phyloP scores from a whole-genome alignment of 2,113 vertebrate species.

The Tringa solitaria region DNA sequence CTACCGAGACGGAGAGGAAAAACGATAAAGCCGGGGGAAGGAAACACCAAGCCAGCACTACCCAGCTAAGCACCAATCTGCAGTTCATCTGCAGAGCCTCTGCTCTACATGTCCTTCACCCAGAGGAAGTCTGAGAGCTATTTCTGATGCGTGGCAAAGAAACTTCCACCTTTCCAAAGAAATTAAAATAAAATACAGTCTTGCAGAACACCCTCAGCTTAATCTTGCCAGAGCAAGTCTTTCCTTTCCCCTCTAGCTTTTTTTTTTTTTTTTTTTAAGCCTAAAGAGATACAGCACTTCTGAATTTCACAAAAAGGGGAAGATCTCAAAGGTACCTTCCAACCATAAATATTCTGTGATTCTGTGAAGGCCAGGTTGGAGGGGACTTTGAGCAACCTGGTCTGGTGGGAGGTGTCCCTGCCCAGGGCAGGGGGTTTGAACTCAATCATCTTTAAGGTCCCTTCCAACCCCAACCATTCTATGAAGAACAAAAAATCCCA shows the following conservation, averaged over 20 bases:
- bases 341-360: no score
- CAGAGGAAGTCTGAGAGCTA: constrained; percentile 21
- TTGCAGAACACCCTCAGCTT: neutral
- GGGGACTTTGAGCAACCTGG: no score
- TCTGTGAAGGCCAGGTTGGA: no score
- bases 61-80: rapidly evolving
- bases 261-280: neutral
- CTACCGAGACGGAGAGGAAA: neutral
- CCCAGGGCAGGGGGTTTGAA: no score
- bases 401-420: no score
- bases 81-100: neutral
- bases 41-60: neutral
- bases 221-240: constrained; percentile 12
- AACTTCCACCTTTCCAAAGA: constrained; percentile 17
- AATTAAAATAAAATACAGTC: constrained; percentile 17
- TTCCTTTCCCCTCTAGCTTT: neutral
- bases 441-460: no score
- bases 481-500: neutral
- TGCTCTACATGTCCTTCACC: neutral
- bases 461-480: no score
- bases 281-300: neutral
- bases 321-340: neutral
- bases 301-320: neutral
- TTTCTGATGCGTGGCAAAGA: neutral
- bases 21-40: neutral